Evolutionary conservation across 2,113 vertebrate species (phyloP), one percentile per base, ranked within the genome.

Genomic region (Paraplagusia blochii): DNA sequence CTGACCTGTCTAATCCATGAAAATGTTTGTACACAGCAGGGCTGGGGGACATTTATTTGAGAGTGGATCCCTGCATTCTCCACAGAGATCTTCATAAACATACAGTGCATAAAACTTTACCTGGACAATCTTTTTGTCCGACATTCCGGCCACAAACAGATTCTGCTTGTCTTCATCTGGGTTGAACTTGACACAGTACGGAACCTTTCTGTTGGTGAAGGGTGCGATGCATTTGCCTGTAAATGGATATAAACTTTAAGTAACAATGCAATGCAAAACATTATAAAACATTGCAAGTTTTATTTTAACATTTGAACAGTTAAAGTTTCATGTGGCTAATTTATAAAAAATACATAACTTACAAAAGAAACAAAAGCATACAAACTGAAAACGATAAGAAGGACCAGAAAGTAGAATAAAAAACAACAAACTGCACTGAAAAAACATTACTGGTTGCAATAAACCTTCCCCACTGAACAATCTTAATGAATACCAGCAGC

Each of bases 111-210:
- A 49, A 2, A 13, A 7, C 9, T 35, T 9, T 86, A 98, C 96
- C 89, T 99, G 97, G 9, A 99, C 96, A 49, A 99, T 98, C 89
- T 99, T 99, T 76, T 99, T 98, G 87, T 98, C 97, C 0, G 96
- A 98, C 97, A 99, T 99, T 16, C 97, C 97, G 39, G 97, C 96
- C 67, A 99, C 96, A 71, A 99, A 95, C 22, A 99, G 93, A 81
- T 87, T 95, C 77, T 99, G 97, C 62, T 99, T 98, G 71, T 99
- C 97, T 86, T 98, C 94, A 10, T 99, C 97, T 9, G 97, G 97
- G 85, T 99, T 99, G 86, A 99, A 99, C 78, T 98, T 99, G 59
- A 99, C 95, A 74, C 97, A 99, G 50, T 98, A 99, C 2, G 97
- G 97, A 47, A 99, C 95, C 81, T 99, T 99, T 66, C 94, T 88